Percentiles rank a stretch among this genome's conserved stretches.
phyloP scores from a whole-genome alignment of 2,113 vertebrate genomes.

The Arothron firmamentum region DNA sequence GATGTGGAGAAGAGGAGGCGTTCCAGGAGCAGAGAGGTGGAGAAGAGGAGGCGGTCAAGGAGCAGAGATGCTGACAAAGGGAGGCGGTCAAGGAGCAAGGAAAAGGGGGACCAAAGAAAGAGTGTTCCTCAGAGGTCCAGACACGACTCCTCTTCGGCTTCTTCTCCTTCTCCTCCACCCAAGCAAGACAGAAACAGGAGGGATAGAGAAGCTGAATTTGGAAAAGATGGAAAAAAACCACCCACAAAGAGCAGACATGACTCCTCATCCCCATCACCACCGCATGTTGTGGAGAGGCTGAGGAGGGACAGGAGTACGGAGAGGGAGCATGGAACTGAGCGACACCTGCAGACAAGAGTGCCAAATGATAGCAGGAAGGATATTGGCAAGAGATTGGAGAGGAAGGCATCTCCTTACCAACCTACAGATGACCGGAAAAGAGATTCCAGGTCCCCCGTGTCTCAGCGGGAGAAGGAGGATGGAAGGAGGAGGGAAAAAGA shows the following conservation, averaged over 20 bases:
- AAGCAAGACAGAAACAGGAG: slow-evolving; percentile 37
- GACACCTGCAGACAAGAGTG: slow-evolving; percentile 9
- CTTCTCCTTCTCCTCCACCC: slow-evolving; percentile 37
- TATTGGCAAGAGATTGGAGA: slow-evolving; percentile 21
- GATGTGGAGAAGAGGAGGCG: slow-evolving; percentile 4
- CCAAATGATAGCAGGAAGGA: slow-evolving; percentile 38
- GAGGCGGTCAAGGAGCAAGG: slow-evolving; percentile 25
- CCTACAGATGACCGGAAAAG: slow-evolving; percentile 32
- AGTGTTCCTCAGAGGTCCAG: slow-evolving; percentile 33
- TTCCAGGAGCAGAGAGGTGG: slow-evolving; percentile 9
- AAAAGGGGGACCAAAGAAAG: slow-evolving; percentile 40
- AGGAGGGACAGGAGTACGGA: slow-evolving; percentile 45
- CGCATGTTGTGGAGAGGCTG: slow-evolving; percentile 31
- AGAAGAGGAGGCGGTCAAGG: slow-evolving; percentile 6
- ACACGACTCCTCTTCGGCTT: slow-evolving; percentile 56
- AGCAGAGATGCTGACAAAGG: slow-evolving; percentile 19
- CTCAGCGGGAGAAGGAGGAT: slow-evolving; percentile 8
- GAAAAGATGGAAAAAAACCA: slow-evolving; percentile 35
- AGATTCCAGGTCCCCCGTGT: slow-evolving; percentile 20
- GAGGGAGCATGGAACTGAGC: slow-evolving; percentile 38
- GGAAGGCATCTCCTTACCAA: slow-evolving; percentile 26
- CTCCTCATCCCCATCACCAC: slow-evolving; percentile 56
- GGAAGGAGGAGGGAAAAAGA: slow-evolving; percentile 21
- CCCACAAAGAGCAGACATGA: slow-evolving; percentile 40
- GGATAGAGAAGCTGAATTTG: slow-evolving; percentile 31